These are phyloP conservation scores for Catharus ustulatus DNA, from an alignment of 2,797 vertebrate genomes.

Conservation along the genomic window DNA sequence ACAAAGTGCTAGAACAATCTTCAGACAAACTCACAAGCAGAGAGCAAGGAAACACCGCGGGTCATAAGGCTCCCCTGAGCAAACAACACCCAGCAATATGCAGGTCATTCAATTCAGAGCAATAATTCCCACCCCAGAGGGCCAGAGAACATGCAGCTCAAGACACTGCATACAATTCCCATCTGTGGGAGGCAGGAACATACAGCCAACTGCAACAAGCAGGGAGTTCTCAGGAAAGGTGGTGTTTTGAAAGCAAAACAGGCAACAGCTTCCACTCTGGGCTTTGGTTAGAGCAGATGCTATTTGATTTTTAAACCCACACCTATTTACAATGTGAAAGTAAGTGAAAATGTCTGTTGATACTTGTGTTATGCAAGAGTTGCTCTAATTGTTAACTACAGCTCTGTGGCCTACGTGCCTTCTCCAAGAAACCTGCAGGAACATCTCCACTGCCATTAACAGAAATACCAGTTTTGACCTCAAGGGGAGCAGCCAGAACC, in stretches of 20 bases:
- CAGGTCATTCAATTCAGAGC: background rate
- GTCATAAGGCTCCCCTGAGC: background rate
- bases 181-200: accelerated
- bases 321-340: background rate
- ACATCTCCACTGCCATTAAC: background rate
- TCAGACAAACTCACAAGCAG: background rate
- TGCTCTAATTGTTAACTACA: background rate
- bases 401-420: background rate
- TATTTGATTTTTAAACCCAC: background rate
- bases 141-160: background rate
- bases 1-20: background rate
- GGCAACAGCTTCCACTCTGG: background rate
- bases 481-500: background rate
- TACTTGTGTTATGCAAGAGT: background rate
- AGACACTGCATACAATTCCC: background rate
- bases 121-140: background rate
- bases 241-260: background rate
- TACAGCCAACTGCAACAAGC: background rate
- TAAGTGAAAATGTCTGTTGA: background rate
- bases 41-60: background rate
- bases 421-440: background rate
- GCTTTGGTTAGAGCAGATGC: background rate
- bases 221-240: background rate
- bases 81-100: background rate
- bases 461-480: background rate